Conservation (phyloP, 2,888 invertebrate species). For the Tiliacea aurago region DNA sequence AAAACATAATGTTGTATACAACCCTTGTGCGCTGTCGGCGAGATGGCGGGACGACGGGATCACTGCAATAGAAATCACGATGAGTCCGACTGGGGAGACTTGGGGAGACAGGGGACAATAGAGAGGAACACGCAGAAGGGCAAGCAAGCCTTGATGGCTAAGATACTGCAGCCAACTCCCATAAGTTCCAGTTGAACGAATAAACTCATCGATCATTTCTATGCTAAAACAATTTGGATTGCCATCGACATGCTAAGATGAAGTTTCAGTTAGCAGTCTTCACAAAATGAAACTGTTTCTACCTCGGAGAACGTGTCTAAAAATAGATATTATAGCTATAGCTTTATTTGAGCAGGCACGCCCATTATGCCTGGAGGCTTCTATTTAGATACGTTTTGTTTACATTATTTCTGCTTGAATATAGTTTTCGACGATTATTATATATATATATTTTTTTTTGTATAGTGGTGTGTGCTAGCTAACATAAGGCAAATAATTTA, state of each 20-base stretch:
- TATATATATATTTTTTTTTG: too few relatives aligned
- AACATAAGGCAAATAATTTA: too few relatives aligned
- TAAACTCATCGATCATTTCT: background rate
- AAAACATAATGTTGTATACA: constrained; percentile 63
- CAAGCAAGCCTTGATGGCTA: too few relatives aligned
- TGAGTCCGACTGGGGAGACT: constrained; percentile 35
- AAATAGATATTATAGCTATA: too few relatives aligned
- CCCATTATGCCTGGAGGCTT: too few relatives aligned
- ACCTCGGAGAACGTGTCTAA: background rate
- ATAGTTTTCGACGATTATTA: too few relatives aligned
- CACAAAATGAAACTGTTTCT: background rate
- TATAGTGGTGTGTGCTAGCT: too few relatives aligned
- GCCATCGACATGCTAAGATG: background rate
- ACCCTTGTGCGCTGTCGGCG: constrained; percentile 48
- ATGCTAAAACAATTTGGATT: background rate
- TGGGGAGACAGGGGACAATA: constrained; percentile 43
- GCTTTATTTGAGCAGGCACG: too few relatives aligned
- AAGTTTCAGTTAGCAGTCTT: too few relatives aligned
- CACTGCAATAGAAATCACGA: constrained; percentile 60
- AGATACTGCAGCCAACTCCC: background rate
- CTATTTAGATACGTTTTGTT: too few relatives aligned
- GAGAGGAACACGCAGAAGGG: constrained; percentile 16
- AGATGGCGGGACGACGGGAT: constrained; percentile 50
- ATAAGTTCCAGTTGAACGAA: background rate
- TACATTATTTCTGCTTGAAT: too few relatives aligned